Conservation (phyloP, 2,888 invertebrate genomes). For the Trichogramma evanescens region DNA sequence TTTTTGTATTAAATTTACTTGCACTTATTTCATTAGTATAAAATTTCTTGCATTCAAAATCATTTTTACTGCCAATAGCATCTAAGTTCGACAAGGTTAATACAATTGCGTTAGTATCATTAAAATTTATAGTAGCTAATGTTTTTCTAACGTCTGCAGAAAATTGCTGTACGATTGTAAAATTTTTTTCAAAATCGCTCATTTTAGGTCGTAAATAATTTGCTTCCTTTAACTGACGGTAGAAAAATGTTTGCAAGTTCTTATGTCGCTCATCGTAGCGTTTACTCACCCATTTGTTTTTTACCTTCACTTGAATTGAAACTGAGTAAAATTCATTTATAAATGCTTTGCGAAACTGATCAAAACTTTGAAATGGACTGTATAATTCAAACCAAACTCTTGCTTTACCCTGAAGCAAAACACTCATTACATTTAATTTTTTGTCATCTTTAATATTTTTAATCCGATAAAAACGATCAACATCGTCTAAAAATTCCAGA, state of each 20-base stretch:
- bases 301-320: slow-evolving; percentile 5
- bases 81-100: slow-evolving; percentile 10
- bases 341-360: slow-evolving; percentile 10
- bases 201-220: background rate
- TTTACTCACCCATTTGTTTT: slow-evolving; percentile 11
- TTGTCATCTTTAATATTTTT: slow-evolving; percentile 10
- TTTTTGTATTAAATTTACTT: no score
- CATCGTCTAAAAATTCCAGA: slow-evolving; percentile 12
- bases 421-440: slow-evolving; percentile 4
- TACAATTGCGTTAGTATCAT: background rate
- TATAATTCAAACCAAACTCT: slow-evolving; percentile 5
- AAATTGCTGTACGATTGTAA: slow-evolving; percentile 5
- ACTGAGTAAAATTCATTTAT: slow-evolving; percentile 9
- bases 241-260: background rate
- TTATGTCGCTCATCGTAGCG: background rate
- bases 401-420: slow-evolving; percentile 11
- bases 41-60: no score
- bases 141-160: slow-evolving; percentile 4
- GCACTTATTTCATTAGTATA: no score
- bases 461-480: slow-evolving; percentile 12
- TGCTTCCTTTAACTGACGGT: slow-evolving; percentile 5
- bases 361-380: background rate
- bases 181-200: slow-evolving; percentile 8
- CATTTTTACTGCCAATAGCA: background rate
- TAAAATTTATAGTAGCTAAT: slow-evolving; percentile 4